A percentile compares a stretch with the other conserved stretches of the same genome.
These are phyloP conservation scores for Acrocephalus scirpaceus DNA, from an alignment of 2,797 vertebrate genomes.

Conservation along the genomic window DNA sequence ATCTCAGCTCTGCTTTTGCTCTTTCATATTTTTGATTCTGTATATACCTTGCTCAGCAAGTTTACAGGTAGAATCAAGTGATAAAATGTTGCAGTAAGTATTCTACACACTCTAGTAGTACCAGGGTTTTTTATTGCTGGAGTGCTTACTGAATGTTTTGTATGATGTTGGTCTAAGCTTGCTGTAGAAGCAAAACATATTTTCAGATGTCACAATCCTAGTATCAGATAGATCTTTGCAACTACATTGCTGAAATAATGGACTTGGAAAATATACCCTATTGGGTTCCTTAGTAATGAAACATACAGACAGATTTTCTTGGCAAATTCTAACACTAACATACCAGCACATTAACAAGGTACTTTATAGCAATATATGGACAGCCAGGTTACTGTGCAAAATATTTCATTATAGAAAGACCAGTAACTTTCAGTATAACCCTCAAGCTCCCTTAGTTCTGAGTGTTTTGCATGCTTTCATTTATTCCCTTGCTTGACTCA, in stretches of 20 bases:
- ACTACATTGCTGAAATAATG: not conserved
- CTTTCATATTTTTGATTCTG: not conserved
- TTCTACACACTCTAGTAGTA: not conserved
- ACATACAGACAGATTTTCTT: constrained; percentile 26
- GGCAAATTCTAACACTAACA: constrained; percentile 44
- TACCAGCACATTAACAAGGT: constrained; percentile 51
- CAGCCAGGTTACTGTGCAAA: not conserved
- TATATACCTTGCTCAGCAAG: not conserved
- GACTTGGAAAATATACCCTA: not conserved
- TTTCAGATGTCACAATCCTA: not conserved
- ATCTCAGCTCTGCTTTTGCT: not conserved
- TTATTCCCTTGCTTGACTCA: not conserved
- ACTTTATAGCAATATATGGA: not conserved
- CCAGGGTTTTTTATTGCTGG: not conserved
- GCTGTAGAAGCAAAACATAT: not conserved
- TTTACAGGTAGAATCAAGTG: not conserved
- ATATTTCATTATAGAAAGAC: not conserved
- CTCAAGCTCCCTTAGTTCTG: not conserved
- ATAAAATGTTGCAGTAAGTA: not conserved
- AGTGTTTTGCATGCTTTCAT: not conserved
- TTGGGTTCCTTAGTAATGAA: constrained; percentile 22
- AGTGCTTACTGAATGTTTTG: not conserved
- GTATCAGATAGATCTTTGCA: not conserved
- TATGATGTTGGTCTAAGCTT: not conserved
- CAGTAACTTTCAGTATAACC: not conserved